Evolutionary conservation across 2,888 invertebrate species (phyloP), one percentile per base, ranked within the genome.

Genomic region (Torymus aiolomorphi): DNA sequence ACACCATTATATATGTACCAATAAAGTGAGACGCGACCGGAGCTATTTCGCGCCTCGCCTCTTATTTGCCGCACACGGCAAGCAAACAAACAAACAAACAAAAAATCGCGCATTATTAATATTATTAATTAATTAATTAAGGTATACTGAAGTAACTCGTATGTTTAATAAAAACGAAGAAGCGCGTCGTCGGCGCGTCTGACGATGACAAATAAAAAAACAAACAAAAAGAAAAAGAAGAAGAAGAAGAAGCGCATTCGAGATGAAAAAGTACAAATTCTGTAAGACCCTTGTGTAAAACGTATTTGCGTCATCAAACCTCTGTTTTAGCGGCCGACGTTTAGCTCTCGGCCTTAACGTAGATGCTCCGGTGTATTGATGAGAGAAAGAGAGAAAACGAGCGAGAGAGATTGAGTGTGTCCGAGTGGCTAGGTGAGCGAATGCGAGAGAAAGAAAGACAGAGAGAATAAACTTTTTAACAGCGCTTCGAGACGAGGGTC

Each of bases 201-300:
- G 51, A 65, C 20, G 61, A 69, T 42, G 62, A 76, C 57, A 61
- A 73, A 74, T 66, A 76, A 42, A 31, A 1, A 31, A 42, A 74
- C 70, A 76, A 42, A 31, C 31, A 31, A 42, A 42, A 42, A 42
- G 8, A 42, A 42, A 42, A 42, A 42, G 8, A 42, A 42, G 8
- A 42, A 42, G 42, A 42, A 52, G 49, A 76, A 78, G 62, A 73
- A 62, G 66, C 74, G 66, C 74, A 79, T 76, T 77, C 66, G 74
- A 79, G 91, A 91, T 90, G 42, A 91, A 93, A 93, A 92, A 94
- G 94, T 94, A 94, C 94, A 94, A 94, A 94, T 94, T 94, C 93
- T 93, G 92, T 93, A 93, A 93, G 93, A 92, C 92, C 92, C 92
- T 86, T 83, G 79, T 73, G 79, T 79, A 81, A 79, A 81, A 76